Base-by-base conservation (phyloP, 2,113 vertebrate genomes). In the Mastomys coucha region DNA sequence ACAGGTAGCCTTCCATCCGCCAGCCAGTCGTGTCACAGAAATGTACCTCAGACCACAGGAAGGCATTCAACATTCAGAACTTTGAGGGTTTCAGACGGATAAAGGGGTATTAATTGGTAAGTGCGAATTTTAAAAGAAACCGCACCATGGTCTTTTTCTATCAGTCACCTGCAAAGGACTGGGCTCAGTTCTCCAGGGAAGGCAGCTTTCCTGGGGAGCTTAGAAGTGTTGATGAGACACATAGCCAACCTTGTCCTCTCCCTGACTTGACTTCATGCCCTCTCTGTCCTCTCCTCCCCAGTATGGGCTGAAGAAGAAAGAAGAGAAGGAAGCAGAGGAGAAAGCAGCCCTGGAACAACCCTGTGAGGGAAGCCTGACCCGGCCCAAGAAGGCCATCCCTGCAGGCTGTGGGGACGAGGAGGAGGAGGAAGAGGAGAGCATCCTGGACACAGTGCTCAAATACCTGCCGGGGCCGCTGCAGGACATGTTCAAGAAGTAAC, bases 401-500 rank as follows among this genome's bases (percentile, higher is more conserved):
- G 98, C 99, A 0, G 99, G 99, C 94, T 99, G 99, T 0, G 99
- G 99, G 31, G 99, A 99, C 0, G 99, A 99, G 0, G 98, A 98
- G 39, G 99, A 99, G 0, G 99, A 99, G 0, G 99, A 99, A 8
- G 99, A 99, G 53, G 99, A 99, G 98, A 99, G 99, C 98, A 99
- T 99, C 98, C 99, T 99, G 87, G 99, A 99, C 99, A 99, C 99
- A 7, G 99, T 99, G 95, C 99, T 99, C 98, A 99, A 99, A 98
- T 99, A 99, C 96, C 99, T 99, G 97, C 99, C 99, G 0, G 99
- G 99, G 95, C 99, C 99, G 0, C 99, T 99, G 96, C 99, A 99
- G 98, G 99, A 99, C 99, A 99, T 99, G 99, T 99, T 99, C 98
- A 99, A 99, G 99, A 99, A 99, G 99, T 99, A 99, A 99, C 98